Percentiles rank a stretch among this genome's conserved stretches.
Conservation (phyloP, 2,888 invertebrate species). For the Tetropium fuscum region DNA sequence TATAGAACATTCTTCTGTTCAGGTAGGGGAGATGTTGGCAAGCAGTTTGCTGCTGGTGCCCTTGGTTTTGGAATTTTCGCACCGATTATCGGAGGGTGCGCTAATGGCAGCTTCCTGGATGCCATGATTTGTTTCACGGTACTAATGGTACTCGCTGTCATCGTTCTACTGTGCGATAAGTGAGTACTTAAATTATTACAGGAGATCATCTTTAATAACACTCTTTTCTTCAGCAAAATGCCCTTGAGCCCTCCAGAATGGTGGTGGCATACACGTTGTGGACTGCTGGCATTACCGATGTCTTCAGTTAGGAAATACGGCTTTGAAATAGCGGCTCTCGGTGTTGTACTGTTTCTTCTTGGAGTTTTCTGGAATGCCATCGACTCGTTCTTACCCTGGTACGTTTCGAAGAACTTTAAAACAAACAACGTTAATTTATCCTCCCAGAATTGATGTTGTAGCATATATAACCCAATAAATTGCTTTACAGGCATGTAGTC, state of each 20-base stretch:
- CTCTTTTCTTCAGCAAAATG: constrained; percentile 76
- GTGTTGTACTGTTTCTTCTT: constrained; percentile 76
- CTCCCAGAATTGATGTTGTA: no score
- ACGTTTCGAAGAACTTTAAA: constrained; percentile 60
- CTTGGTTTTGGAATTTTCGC: constrained; percentile 80
- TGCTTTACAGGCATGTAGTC: constrained; percentile 69
- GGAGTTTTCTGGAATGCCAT: constrained; percentile 86
- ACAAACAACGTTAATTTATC: no score
- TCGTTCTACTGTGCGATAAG: constrained; percentile 71
- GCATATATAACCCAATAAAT: background rate
- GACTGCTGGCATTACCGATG: constrained; percentile 83
- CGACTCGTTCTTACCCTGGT: constrained; percentile 82
- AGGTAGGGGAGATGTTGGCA: constrained; percentile 81
- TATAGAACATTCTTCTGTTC: background rate
- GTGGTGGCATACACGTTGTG: constrained; percentile 89
- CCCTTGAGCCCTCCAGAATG: constrained; percentile 86
- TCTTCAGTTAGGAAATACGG: constrained; percentile 81
- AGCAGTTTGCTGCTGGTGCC: constrained; percentile 82
- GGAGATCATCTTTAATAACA: no score
- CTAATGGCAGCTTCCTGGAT: constrained; percentile 67
- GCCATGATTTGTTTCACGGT: constrained; percentile 69
- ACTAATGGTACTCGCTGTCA: constrained; percentile 73
- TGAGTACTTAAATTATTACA: constrained; percentile 57
- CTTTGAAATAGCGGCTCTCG: constrained; percentile 78
- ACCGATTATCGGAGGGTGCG: constrained; percentile 68